Evolutionary conservation across 2,888 invertebrate genomes (phyloP).

Genomic region (Eilema sororculum): DNA sequence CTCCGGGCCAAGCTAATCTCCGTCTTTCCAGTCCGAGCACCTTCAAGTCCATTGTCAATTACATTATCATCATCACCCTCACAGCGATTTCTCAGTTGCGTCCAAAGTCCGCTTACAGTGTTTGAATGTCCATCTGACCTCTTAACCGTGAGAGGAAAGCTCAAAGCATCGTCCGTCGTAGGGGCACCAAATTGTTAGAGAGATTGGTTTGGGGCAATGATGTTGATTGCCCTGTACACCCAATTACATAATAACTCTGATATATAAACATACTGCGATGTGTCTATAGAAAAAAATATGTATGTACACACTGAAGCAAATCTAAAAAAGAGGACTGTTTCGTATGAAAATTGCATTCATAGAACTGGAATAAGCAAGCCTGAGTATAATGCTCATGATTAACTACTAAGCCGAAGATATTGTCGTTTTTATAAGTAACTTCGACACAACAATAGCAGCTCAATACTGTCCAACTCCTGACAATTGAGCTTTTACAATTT

Average conservation of each 20-base stretch:
- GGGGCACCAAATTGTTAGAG: no score
- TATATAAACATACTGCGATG: no score
- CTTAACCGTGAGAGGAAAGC: no score
- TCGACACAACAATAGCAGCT: neutral
- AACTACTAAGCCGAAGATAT: neutral
- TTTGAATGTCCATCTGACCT: no score
- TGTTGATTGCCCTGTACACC: no score
- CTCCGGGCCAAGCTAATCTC: no score
- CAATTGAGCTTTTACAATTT: neutral
- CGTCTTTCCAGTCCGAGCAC: neutral
- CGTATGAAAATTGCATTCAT: neutral
- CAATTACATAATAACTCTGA: no score
- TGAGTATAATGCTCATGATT: neutral
- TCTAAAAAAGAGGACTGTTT: neutral
- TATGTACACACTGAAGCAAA: neutral
- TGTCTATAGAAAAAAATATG: no score
- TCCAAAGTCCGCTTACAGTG: no score
- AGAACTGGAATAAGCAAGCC: neutral
- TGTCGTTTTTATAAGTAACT: constrained; percentile 3
- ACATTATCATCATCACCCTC: neutral
- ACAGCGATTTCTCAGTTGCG: no score
- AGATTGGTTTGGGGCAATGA: no score
- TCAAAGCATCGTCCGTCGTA: no score
- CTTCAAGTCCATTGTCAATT: neutral
- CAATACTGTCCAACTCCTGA: neutral